Base-by-base conservation (phyloP, 2,888 invertebrate genomes). In the Rutpela maculata region DNA sequence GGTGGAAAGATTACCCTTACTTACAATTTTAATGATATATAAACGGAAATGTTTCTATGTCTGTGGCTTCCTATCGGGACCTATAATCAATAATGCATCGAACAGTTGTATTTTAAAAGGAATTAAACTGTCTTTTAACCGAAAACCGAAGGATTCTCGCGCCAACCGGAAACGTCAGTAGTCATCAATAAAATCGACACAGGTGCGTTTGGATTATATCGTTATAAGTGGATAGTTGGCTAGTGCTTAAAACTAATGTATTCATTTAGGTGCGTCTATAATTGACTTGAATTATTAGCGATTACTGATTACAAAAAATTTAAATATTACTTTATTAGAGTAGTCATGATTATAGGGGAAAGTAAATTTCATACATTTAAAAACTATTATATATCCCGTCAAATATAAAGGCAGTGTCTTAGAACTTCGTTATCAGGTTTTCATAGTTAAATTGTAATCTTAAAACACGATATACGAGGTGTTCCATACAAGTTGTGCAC, bases 71-170 rank as follows among this genome's bases (percentile, higher is more conserved):
- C 80, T 81, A 81, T 81, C 80, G 80, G 75, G 70, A 81, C 83
- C 82, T 83, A 82, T 83, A 83, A 83, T 83, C 83, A 82, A 83
- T 83, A 81, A 79, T 76, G 78, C 81, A 82, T 82, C 82, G 77
- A 81, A 80, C 82, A 78, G 81, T 80, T 80, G 82, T 77, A 80
- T 56, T 79, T 65, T 72, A 67, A 73, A 77, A 80, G 81, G 78
- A 78, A 81, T 81, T 82, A 82, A 82, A 82, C 80, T 81, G 83
- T 82, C 80, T 83, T 81, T 81, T 75, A 83, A 80, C 81, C 82
- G 81, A 83, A 84, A 84, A 81, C 66, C 78, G 78, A 38, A 67
- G 60, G 70, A 79, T 76, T 79, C 76, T 67, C 77, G 78, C 76
- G 76, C 78, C 65, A 69, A 81, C 84, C 80, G 84, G 84, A 84